Conservation (phyloP, 2,113 vertebrate genomes). For the Bujurquina vittata region DNA sequence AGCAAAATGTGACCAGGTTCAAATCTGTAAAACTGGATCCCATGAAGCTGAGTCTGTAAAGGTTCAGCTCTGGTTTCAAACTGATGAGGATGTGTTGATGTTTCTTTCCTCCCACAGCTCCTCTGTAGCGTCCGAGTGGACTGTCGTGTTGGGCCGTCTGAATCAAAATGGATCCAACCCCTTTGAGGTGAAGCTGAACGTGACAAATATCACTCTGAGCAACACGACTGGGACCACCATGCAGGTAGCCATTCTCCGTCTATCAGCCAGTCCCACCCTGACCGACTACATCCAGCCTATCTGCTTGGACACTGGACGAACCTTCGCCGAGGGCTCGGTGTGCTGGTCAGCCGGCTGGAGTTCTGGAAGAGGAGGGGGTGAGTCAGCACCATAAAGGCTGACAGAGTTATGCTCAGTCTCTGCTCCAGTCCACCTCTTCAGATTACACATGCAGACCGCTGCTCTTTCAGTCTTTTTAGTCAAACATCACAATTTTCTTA, state of each 20-base stretch:
- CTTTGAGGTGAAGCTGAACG: neutral
- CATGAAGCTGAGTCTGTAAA: neutral
- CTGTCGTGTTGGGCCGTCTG: conserved; percentile 51
- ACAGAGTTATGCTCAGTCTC: neutral
- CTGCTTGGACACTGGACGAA: conserved; percentile 75
- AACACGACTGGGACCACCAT: conserved; percentile 70
- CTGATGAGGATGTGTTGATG: neutral
- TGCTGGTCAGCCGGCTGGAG: conserved; percentile 86
- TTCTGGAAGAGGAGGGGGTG: conserved; percentile 44
- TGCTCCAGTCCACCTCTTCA: neutral
- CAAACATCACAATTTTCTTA: neutral
- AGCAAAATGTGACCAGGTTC: too few species aligned
- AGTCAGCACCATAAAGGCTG: conserved; percentile 21
- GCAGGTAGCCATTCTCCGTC: conserved; percentile 79
- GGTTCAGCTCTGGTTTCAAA: neutral
- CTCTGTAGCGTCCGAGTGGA: neutral
- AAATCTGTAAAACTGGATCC: too few species aligned
- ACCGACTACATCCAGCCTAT: conserved; percentile 79
- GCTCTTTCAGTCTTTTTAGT: neutral
- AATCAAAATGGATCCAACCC: conserved; percentile 38
- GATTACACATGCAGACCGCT: neutral
- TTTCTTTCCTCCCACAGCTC: conserved; percentile 21
- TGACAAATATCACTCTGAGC: conserved; percentile 40
- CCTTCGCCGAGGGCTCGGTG: conserved; percentile 69
- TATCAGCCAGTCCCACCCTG: conserved; percentile 62